Evolutionary conservation across 2,888 invertebrate genomes (phyloP).

Genomic region (Zonitis immaculata): DNA sequence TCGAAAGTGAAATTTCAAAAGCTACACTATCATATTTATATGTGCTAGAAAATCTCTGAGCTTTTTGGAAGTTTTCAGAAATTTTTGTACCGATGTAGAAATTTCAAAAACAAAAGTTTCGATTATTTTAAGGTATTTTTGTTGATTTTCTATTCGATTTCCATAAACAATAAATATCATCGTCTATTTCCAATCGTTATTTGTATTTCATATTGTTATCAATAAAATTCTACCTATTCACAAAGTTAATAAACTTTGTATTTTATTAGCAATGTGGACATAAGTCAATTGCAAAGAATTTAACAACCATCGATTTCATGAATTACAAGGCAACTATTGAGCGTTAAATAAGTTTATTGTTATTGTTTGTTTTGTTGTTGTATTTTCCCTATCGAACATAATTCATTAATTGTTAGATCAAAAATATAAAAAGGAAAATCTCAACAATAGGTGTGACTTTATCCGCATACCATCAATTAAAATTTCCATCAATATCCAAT

Average conservation of each 20-base stretch:
- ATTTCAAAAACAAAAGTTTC: no score
- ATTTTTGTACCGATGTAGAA: no score
- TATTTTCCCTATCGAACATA: no score
- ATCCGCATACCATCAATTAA: constrained; percentile 2
- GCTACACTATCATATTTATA: no score
- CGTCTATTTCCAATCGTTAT: not conserved
- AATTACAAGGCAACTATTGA: constrained; percentile 5
- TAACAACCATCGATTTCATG: constrained; percentile 1
- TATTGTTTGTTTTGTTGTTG: constrained; percentile 6
- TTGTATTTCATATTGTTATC: not conserved
- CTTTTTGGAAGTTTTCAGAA: no score
- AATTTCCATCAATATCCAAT: no score
- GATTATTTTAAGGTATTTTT: no score
- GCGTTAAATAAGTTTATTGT: constrained; percentile 7
- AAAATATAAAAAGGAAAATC: not conserved
- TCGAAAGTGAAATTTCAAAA: no score
- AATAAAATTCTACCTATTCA: not conserved
- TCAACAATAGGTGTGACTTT: constrained; percentile 10
- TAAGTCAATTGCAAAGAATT: not conserved
- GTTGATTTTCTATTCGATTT: no score
- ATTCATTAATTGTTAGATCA: not conserved
- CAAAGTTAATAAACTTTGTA: not conserved
- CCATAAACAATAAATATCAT: not conserved
- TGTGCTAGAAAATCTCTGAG: no score
- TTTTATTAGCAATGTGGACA: not conserved